Evolutionary conservation across 1,140 invertebrate genomes (phyloP).

Genomic region (Pectinophora gossypiella): DNA sequence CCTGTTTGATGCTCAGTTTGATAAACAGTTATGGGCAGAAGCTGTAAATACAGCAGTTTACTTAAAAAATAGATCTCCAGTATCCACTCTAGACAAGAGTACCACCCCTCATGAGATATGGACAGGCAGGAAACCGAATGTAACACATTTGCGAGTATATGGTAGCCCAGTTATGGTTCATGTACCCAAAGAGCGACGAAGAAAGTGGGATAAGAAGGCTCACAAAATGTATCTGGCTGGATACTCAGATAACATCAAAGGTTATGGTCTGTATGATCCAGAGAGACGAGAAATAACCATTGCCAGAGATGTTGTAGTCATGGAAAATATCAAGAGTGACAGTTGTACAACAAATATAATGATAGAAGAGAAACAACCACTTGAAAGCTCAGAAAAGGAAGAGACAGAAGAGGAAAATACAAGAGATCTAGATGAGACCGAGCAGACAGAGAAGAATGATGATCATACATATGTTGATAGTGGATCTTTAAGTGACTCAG

Average conservation of each 20-base stretch:
- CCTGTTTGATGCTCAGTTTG: constrained; percentile 32
- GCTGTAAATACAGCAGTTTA: constrained; percentile 44
- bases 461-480: too few relatives aligned
- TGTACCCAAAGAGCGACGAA: constrained; percentile 16
- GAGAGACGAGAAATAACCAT: constrained; percentile 31
- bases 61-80: constrained; percentile 32
- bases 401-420: too few relatives aligned
- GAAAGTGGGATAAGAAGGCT: constrained; percentile 22
- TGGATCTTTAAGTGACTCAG: too few relatives aligned
- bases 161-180: constrained; percentile 23
- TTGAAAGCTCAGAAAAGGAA: too few relatives aligned
- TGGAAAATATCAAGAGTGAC: too few relatives aligned
- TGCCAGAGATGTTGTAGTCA: constrained; percentile 22
- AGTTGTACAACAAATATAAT: too few relatives aligned
- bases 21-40: constrained; percentile 48
- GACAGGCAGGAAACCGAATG: constrained; percentile 22
- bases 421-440: too few relatives aligned
- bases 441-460: too few relatives aligned
- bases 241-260: constrained; percentile 34
- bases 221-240: constrained; percentile 38
- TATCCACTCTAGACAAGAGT: not conserved
- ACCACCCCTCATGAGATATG: constrained; percentile 31
- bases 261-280: constrained; percentile 36
- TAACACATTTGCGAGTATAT: constrained; percentile 45
- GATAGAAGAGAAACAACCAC: too few relatives aligned